Percentiles rank a stretch among this genome's conserved stretches.
Conservation (phyloP, 2,797 vertebrate species). For the Sus cebifrons region DNA sequence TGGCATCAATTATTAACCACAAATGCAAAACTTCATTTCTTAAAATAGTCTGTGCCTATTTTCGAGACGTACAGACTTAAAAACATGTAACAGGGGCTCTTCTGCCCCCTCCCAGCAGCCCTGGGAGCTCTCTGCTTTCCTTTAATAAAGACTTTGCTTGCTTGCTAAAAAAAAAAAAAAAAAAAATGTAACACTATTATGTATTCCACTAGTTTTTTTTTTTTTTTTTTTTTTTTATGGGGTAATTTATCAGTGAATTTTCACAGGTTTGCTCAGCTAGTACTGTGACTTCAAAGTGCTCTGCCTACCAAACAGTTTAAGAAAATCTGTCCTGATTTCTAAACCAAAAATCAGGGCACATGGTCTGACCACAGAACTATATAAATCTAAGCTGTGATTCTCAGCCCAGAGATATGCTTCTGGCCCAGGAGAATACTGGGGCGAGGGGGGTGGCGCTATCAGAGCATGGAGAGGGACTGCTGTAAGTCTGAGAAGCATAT, state of each 20-base stretch:
- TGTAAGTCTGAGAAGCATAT: neutral
- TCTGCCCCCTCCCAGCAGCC: no score
- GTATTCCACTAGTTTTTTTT: neutral
- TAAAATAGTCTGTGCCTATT: neutral
- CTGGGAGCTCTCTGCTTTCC: no score
- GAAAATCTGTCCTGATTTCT: conserved; percentile 32
- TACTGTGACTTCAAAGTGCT: neutral
- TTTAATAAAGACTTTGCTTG: no score
- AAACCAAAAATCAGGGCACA: neutral
- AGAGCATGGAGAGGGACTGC: neutral
- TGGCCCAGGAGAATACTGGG: neutral
- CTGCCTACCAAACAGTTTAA: neutral
- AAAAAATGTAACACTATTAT: neutral
- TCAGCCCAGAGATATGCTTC: neutral
- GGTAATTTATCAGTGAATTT: conserved; percentile 14
- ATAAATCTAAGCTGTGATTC: neutral
- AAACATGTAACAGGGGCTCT: conserved; percentile 3
- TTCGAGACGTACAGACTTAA: conserved; percentile 7
- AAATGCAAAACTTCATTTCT: neutral
- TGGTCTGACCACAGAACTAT: neutral
- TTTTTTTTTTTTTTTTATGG: neutral
- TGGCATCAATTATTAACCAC: conserved; percentile 21
- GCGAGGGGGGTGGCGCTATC: fast-evolving
- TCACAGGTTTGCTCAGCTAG: neutral
- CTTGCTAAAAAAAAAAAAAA: no score